Conservation (phyloP, 2,888 invertebrate genomes). For the Syritta pipiens region DNA sequence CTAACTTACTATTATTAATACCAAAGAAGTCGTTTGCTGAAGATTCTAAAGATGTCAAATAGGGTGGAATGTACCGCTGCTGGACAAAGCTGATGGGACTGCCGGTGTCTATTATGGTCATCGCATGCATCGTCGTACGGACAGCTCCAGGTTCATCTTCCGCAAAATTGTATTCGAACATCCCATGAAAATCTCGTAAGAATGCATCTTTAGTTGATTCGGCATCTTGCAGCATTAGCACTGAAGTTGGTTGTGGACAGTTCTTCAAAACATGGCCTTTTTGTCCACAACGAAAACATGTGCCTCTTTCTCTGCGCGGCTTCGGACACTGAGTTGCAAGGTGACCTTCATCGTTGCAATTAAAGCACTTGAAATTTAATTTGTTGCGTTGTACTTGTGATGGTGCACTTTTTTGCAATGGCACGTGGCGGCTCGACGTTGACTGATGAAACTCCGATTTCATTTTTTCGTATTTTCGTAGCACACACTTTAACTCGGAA, state of each 20-base stretch:
- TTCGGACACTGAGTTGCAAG: conserved; percentile 12
- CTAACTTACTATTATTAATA: conserved; percentile 14
- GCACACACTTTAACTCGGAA: not conserved
- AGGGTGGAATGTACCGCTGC: conserved; percentile 13
- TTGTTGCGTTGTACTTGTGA: not conserved
- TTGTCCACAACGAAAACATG: conserved; percentile 30
- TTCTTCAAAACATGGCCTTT: conserved; percentile 2
- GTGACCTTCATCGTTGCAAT: conserved; percentile 24
- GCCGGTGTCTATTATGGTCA: conserved; percentile 28
- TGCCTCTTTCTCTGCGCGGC: conserved; percentile 12
- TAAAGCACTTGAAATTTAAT: conserved; percentile 1
- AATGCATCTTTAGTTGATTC: not conserved
- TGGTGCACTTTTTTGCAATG: too few relatives aligned
- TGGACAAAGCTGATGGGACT: conserved; percentile 31
- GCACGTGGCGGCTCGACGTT: not conserved
- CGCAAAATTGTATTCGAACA: not conserved
- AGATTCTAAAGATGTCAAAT: conserved; percentile 13
- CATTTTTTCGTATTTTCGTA: conserved; percentile 7
- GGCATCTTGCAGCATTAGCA: not conserved
- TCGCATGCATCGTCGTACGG: conserved; percentile 11
- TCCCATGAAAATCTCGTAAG: not conserved
- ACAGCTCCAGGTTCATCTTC: not conserved
- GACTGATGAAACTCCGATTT: not conserved
- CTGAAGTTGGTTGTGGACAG: conserved; percentile 2
- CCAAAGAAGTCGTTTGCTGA: not conserved